Evolutionary conservation across 2,797 vertebrate genomes (phyloP), one percentile per base, ranked within the genome.

Genomic region (Champsocephalus gunnari): DNA sequence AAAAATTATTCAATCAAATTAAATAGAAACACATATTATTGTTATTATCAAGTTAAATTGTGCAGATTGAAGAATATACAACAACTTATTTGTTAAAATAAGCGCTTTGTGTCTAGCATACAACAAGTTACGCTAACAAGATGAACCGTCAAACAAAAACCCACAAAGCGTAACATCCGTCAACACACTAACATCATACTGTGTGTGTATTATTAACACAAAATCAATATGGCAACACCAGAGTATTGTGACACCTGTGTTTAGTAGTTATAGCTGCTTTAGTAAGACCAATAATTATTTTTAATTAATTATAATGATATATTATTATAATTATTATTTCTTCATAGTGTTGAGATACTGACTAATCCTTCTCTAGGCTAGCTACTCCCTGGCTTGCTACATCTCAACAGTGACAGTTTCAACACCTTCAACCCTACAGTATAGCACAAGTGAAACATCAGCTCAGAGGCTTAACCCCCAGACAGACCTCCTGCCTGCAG

Each of bases 391-490:
- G 50, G 4, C n/a, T 34, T 57, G 28, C 13, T 59, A 51, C 41
- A 41, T 13, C 24, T 56, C 57, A 17, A 38, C 34, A 32, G 12
- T 19, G 13, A 48, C 28, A 28, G 4, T 21, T 8, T 24, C 6
- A 51, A 44, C 77, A 71, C 8, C 41, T 9, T 44, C 4, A 43
- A 71, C 45, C 10, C 16, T 9, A 54, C 9, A 53, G 53, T 38
- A 38, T 6, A 38, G 34, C 9, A 77, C 73, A 59, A 70, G 69
- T 79, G 66, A 86, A 79, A 70, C 75, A 66, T 86, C 71, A 58
- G 51, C 51, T 19, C 50, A 21, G 62, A 71, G 72, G 66, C 54
- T 74, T 61, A 71, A 77, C 73, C 57, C 49, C 34, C 34, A 77
- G 83, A 83, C 68, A 83, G 62, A 64, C 51, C 66, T 79, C 64